Evolutionary conservation across 2,888 invertebrate genomes (phyloP).

Genomic region (Spatulosminthurus flaviceps): DNA sequence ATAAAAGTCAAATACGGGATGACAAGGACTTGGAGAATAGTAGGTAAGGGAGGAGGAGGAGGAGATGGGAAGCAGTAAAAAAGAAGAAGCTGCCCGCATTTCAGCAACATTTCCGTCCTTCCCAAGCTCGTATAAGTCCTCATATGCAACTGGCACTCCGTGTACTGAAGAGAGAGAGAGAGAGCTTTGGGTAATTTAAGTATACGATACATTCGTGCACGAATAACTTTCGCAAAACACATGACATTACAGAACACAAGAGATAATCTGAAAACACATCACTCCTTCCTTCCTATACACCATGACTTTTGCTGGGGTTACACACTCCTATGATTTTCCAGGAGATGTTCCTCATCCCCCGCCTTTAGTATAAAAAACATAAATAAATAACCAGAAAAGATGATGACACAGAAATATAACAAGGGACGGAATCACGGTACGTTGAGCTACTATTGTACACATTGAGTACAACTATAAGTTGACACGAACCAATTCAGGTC

Average conservation of each 20-base stretch:
- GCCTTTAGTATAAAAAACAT: too few species aligned
- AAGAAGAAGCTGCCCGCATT: too few species aligned
- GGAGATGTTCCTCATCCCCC: background rate
- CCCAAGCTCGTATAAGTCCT: too few species aligned
- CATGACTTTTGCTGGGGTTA: background rate
- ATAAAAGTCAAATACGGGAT: too few species aligned
- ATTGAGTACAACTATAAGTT: background rate
- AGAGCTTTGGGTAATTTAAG: background rate
- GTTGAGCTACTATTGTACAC: background rate
- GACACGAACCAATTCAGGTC: conserved; percentile 8
- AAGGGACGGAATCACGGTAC: background rate
- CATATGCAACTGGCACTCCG: too few species aligned
- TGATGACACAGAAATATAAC: background rate
- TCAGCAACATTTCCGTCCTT: too few species aligned
- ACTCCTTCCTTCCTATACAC: conserved; percentile 27
- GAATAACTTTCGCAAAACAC: conserved; percentile 6
- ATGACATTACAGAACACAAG: conserved; percentile 29
- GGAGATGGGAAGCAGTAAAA: too few species aligned
- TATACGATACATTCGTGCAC: background rate
- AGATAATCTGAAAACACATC: conserved; percentile 37
- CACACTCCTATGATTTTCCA: background rate
- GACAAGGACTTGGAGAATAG: too few species aligned
- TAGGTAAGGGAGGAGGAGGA: too few species aligned
- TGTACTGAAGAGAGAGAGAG: too few species aligned
- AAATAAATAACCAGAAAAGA: background rate